A percentile compares a stretch with the other conserved stretches of the same genome.
phyloP scores from a whole-genome alignment of 2,888 invertebrate species.

The Magallana nippona region DNA sequence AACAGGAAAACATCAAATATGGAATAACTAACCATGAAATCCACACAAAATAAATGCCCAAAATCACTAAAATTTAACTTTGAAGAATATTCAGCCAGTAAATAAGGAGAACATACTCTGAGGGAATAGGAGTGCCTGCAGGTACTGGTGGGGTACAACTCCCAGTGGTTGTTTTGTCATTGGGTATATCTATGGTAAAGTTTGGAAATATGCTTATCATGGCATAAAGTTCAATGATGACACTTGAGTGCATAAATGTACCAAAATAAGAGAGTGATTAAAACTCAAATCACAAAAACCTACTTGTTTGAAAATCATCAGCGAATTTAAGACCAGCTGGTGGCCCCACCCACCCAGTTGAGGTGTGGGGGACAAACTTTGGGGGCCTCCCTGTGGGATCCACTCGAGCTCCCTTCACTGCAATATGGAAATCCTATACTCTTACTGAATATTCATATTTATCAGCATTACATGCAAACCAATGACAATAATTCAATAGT shows the following conservation, averaged over 20 bases:
- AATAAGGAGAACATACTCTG: neutral
- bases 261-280: no score
- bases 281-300: no score
- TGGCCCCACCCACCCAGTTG: constrained; percentile 68
- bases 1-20: neutral
- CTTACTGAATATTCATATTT: no score
- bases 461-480: no score
- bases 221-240: no score
- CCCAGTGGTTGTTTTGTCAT: neutral
- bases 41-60: no score
- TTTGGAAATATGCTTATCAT: no score
- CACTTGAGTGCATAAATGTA: no score
- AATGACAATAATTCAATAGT: no score
- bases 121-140: constrained; percentile 30
- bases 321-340: constrained; percentile 66
- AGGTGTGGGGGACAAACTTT: constrained; percentile 51
- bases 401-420: constrained; percentile 69
- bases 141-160: constrained; percentile 47
- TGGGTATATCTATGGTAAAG: neutral
- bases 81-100: no score
- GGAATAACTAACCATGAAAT: no score
- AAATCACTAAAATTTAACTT: no score
- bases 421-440: constrained; percentile 28
- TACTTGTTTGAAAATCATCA: constrained; percentile 45
- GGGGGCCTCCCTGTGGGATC: constrained; percentile 64